phyloP scores from a whole-genome alignment of 2,113 vertebrate genomes.

The Tapirus terrestris region DNA sequence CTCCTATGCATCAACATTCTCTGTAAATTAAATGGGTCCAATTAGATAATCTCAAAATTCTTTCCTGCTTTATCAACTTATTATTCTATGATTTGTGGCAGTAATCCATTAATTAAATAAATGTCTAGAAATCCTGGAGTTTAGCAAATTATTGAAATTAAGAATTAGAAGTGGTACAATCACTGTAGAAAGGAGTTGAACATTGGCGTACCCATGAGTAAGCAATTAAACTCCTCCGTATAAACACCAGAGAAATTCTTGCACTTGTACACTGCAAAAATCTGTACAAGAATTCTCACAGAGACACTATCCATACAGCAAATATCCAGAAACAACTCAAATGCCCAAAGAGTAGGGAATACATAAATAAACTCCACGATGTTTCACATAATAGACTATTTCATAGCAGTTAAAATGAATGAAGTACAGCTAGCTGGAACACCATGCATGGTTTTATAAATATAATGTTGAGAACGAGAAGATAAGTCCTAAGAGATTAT shows the following conservation, averaged over 20 bases:
- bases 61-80: slow-evolving; percentile 2
- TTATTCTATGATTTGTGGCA: slow-evolving; percentile 22
- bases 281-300: background rate
- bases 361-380: background rate
- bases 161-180: background rate
- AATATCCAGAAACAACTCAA: background rate
- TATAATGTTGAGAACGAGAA: slow-evolving; percentile 34
- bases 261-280: background rate
- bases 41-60: background rate
- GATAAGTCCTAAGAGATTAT: background rate
- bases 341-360: background rate
- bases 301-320: background rate
- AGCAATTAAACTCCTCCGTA: background rate
- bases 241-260: background rate
- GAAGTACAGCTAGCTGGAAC: background rate
- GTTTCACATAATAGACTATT: background rate
- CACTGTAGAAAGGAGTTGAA: background rate
- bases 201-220: background rate
- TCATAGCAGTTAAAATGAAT: background rate
- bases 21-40: background rate
- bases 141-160: slow-evolving; percentile 15
- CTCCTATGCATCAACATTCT: background rate
- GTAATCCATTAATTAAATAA: slow-evolving; percentile 28
- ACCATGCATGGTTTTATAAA: background rate
- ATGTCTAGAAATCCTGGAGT: background rate